Evolutionary conservation across 2,888 invertebrate genomes (phyloP).

Genomic region (Lomographa bimaculata): DNA sequence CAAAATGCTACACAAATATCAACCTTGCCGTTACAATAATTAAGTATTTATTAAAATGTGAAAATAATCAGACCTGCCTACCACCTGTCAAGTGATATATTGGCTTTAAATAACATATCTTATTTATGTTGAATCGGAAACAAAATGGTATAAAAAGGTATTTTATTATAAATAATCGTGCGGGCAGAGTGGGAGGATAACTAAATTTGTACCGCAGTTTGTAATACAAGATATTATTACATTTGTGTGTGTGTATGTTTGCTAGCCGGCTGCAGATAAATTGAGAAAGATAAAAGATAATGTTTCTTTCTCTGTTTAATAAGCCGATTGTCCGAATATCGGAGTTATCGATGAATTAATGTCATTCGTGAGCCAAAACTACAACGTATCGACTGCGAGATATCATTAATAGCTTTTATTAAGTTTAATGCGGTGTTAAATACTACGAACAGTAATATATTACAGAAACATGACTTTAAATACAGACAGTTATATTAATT

Average conservation of each 20-base stretch:
- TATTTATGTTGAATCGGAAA: conserved; percentile 84
- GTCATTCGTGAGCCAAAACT: conserved; percentile 17
- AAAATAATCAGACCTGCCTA: conserved; percentile 54
- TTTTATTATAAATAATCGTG: conserved; percentile 77
- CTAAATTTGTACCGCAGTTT: conserved; percentile 76
- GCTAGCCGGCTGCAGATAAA: conserved; percentile 61
- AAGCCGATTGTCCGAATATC: conserved; percentile 46
- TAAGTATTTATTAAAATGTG: conserved; percentile 49
- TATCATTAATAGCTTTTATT: not conserved
- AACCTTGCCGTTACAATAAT: conserved; percentile 38
- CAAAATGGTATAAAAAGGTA: conserved; percentile 77
- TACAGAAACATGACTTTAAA: too few species aligned
- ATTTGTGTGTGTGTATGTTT: conserved; percentile 48
- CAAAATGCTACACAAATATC: conserved; percentile 37
- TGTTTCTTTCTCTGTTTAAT: conserved; percentile 61
- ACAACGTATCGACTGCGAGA: conserved; percentile 2
- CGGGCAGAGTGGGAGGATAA: conserved; percentile 72
- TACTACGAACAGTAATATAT: too few species aligned
- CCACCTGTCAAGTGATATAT: conserved; percentile 84
- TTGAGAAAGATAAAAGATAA: conserved; percentile 70
- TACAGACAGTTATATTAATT: too few species aligned
- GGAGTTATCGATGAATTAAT: conserved; percentile 25
- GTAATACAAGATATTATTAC: conserved; percentile 65
- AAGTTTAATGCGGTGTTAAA: too few species aligned
- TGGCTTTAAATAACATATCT: conserved; percentile 83